These are phyloP conservation scores for Tetranychus piercei DNA, from an alignment of 2,888 invertebrate species.

Conservation along the genomic window DNA sequence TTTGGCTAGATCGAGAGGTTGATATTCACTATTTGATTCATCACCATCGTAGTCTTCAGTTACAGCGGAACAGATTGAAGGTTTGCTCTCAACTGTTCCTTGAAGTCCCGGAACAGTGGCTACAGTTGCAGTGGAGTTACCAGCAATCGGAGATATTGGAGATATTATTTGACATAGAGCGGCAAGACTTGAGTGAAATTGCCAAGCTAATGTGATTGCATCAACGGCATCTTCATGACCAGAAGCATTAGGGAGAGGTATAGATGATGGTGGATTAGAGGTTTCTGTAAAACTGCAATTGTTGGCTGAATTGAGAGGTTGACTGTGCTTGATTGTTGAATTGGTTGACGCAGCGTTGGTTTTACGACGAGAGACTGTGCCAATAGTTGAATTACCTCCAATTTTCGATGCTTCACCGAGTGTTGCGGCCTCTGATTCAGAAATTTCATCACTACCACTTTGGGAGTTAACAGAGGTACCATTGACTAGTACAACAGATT, in stretches of 20 bases:
- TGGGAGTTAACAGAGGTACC: not conserved
- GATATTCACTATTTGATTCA: conserved; percentile 24
- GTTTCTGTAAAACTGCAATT: too few species aligned
- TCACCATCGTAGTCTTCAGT: conserved; percentile 35
- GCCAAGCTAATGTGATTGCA: not conserved
- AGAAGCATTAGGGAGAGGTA: too few species aligned
- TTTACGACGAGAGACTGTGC: not conserved
- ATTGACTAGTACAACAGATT: conserved; percentile 23
- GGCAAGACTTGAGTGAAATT: conserved; percentile 16
- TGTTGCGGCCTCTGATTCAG: conserved; percentile 13
- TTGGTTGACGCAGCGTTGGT: not conserved
- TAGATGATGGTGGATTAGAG: too few species aligned
- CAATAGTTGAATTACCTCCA: not conserved
- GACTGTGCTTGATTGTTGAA: not conserved
- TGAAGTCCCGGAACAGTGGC: not conserved
- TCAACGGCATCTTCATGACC: not conserved
- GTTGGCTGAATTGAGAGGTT: too few species aligned
- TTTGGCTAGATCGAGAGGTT: conserved; percentile 43
- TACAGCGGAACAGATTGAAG: conserved; percentile 30
- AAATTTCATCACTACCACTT: conserved; percentile 15
- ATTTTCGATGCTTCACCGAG: not conserved
- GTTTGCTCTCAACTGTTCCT: not conserved
- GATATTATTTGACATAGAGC: conserved; percentile 17
- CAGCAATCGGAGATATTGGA: not conserved
- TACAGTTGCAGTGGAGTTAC: not conserved